Conservation (phyloP, 2,888 invertebrate species). For the Masnerella sp. region DNA sequence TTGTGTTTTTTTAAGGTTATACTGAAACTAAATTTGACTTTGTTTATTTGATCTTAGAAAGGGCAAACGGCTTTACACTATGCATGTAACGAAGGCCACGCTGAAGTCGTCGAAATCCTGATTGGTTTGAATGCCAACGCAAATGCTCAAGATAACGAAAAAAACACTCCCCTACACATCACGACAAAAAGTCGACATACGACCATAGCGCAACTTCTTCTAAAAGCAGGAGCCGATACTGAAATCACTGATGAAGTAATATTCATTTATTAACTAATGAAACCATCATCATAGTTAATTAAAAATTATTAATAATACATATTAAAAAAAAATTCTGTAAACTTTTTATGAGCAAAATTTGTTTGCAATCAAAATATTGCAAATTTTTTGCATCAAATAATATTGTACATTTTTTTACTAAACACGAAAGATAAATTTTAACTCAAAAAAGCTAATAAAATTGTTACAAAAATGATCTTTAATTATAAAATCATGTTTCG, state of each 20-base stretch:
- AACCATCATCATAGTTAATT: no score
- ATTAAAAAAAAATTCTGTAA: no score
- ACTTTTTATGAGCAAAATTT: no score
- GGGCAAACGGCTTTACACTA: slow-evolving; percentile 84
- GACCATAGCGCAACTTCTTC: slow-evolving; percentile 83
- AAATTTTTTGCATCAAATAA: no score
- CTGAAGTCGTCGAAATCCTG: slow-evolving; percentile 81
- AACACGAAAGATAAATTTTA: no score
- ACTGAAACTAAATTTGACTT: neutral
- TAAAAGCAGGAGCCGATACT: slow-evolving; percentile 83
- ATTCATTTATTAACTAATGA: no score
- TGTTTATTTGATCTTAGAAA: slow-evolving; percentile 74
- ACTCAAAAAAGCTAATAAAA: no score
- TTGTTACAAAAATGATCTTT: no score
- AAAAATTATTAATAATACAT: no score
- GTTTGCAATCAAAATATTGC: no score
- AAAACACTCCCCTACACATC: slow-evolving; percentile 86
- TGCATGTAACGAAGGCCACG: slow-evolving; percentile 84
- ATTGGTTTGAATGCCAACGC: slow-evolving; percentile 82
- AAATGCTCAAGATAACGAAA: slow-evolving; percentile 84
- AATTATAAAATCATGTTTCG: no score
- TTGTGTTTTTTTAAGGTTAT: neutral
- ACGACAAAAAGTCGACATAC: slow-evolving; percentile 88
- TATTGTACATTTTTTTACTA: no score
- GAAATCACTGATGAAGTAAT: slow-evolving; percentile 79